Evolutionary conservation across 2,797 vertebrate species (phyloP), one percentile per base, ranked within the genome.

Genomic region (Oreochromis grahami): DNA sequence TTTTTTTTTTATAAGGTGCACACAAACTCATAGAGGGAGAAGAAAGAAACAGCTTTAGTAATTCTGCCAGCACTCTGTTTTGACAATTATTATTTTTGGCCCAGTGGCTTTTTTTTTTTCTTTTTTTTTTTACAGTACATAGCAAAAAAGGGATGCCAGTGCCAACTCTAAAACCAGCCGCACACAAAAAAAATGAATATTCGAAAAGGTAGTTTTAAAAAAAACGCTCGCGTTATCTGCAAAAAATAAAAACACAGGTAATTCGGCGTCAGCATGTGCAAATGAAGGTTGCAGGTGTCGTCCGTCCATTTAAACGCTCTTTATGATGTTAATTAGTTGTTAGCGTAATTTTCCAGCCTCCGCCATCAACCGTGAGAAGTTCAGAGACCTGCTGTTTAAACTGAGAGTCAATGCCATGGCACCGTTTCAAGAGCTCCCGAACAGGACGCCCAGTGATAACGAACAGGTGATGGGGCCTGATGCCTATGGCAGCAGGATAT

Each of bases 301-400:
- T 80, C 93, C 85, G 32, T 93, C 93, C 91, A 83, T 94, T 95
- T 94, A 95, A 93, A 88, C 38, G 65, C 88, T 93, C 96, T 97
- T 97, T 97, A 96, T 97, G 96, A 97, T 97, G 96, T 95, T 97
- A 97, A 97, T 97, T 96, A 96, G 94, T 95, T 94, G 95, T 96
- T 96, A 93, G 95, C 93, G 94, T 96, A 91, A 95, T 96, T 96
- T 92, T 85, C 91, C 94, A 91, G 94, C 94, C 93, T 89, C 94
- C 91, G 90, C 94, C 95, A 95, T 96, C 94, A 93, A 93, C 90
- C 95, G 87, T 94, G 95, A 96, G 96, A 94, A 96, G 95, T 96
- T 96, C 95, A 96, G 87, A 95, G 95, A 96, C 95, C 95, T 87
- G 88, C 95, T 94, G 95, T 95, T 96, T 63, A 63, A 95, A 93